Conservation (phyloP, 2,888 invertebrate species). For the Drosophila nigricruria region DNA sequence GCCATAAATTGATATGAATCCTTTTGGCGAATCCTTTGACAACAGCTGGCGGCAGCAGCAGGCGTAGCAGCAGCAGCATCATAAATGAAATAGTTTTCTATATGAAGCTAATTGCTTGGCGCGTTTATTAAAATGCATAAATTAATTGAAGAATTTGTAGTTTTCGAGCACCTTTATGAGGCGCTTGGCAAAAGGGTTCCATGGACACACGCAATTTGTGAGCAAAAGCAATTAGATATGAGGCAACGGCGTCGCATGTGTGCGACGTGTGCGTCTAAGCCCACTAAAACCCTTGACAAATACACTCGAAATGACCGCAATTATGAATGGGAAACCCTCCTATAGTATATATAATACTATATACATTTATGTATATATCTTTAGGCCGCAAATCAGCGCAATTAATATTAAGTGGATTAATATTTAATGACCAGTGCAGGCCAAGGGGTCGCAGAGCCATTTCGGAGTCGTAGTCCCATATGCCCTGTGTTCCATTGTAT, state of each 20-base stretch:
- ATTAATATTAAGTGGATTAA: slow-evolving; percentile 85
- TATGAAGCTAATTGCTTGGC: slow-evolving; percentile 71
- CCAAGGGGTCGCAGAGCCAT: slow-evolving; percentile 29
- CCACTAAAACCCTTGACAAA: slow-evolving; percentile 56
- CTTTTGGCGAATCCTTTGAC: slow-evolving; percentile 74
- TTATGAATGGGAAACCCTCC: slow-evolving; percentile 67
- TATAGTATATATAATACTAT: slow-evolving; percentile 3
- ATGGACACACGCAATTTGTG: slow-evolving; percentile 26
- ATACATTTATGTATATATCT: slow-evolving; percentile 21
- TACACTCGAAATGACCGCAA: slow-evolving; percentile 80
- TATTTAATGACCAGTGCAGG: slow-evolving; percentile 82
- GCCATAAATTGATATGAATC: slow-evolving; percentile 61
- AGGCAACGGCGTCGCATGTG: slow-evolving; percentile 14
- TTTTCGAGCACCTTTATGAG: slow-evolving; percentile 49
- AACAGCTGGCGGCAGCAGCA: slow-evolving; percentile 61
- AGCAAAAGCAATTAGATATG: slow-evolving; percentile 58
- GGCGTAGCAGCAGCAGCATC: background rate
- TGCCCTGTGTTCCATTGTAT: slow-evolving; percentile 29
- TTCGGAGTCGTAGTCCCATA: slow-evolving; percentile 26
- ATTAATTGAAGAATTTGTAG: slow-evolving; percentile 64
- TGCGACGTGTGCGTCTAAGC: slow-evolving; percentile 12
- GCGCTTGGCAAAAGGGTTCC: slow-evolving; percentile 58
- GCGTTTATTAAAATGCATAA: slow-evolving; percentile 83
- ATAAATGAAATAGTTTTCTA: slow-evolving; percentile 54
- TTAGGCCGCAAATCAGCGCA: slow-evolving; percentile 75